Evolutionary conservation across 1,140 invertebrate genomes (phyloP).

Genomic region (Magallana ariakensis): DNA sequence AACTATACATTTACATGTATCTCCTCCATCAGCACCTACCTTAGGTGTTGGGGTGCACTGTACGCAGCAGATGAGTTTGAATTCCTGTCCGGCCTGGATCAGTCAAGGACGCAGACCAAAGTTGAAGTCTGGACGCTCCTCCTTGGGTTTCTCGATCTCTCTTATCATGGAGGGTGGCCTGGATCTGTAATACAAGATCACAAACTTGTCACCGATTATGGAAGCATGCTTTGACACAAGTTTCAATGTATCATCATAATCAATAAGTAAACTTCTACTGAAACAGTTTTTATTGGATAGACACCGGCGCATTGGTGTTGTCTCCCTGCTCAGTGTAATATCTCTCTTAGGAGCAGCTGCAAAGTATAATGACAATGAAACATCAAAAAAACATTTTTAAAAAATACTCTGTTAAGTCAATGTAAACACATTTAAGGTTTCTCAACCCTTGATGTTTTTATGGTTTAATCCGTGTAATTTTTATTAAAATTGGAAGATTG

Average conservation of each 20-base stretch:
- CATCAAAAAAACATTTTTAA: too few species aligned
- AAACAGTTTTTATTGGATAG: background rate
- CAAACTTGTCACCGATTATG: background rate
- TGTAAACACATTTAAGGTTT: too few species aligned
- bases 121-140: slow-evolving; percentile 91
- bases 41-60: slow-evolving; percentile 95
- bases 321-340: slow-evolving; percentile 62
- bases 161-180: slow-evolving; percentile 45
- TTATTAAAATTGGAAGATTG: too few species aligned
- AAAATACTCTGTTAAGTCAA: too few species aligned
- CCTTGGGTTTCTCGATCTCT: slow-evolving; percentile 62
- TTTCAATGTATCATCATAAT: too few species aligned
- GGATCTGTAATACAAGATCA: background rate
- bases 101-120: slow-evolving; percentile 98
- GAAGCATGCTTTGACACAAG: too few species aligned
- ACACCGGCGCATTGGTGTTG: slow-evolving; percentile 70
- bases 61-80: slow-evolving; percentile 98
- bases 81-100: slow-evolving; percentile 88
- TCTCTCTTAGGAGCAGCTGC: slow-evolving; percentile 62
- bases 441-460: too few species aligned
- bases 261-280: too few species aligned
- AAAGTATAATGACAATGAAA: slow-evolving; percentile 33
- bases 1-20: too few species aligned
- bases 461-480: too few species aligned
- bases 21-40: slow-evolving; percentile 79